phyloP scores from a whole-genome alignment of 2,797 vertebrate genomes.

The Enteromius afrohamiltoni region DNA sequence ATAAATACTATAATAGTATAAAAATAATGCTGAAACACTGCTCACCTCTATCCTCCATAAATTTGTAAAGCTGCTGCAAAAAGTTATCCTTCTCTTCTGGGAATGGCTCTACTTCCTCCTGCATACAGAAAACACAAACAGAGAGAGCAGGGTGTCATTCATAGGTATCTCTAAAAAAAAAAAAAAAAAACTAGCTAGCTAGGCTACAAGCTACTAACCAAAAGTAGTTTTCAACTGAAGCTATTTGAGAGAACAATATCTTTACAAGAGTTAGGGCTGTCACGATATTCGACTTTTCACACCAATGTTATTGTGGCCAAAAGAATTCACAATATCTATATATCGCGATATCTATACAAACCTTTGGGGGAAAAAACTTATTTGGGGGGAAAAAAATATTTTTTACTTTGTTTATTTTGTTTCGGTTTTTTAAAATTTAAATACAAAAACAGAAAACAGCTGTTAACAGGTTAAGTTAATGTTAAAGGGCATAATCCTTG shows the following conservation, averaged over 20 bases:
- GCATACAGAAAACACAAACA: slow-evolving; percentile 51
- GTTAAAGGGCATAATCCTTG: too few relatives aligned
- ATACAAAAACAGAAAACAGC: too few relatives aligned
- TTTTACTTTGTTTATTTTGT: too few relatives aligned
- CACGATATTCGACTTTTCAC: too few relatives aligned
- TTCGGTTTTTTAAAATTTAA: too few relatives aligned
- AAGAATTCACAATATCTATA: too few relatives aligned
- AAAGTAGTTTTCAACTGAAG: background rate
- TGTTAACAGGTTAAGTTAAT: too few relatives aligned
- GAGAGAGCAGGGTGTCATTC: background rate
- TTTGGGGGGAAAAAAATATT: too few relatives aligned
- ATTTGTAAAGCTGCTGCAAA: slow-evolving; percentile 85
- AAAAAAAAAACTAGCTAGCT: background rate
- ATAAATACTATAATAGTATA: too few relatives aligned
- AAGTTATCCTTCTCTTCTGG: slow-evolving; percentile 84
- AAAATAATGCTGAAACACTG: background rate
- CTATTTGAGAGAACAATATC: background rate
- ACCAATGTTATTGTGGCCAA: too few relatives aligned
- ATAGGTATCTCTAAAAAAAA: background rate
- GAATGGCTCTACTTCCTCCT: slow-evolving; percentile 84
- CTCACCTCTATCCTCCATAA: slow-evolving; percentile 85
- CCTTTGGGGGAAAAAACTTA: too few relatives aligned
- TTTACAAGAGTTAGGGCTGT: background rate
- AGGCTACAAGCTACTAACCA: background rate
- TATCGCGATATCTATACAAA: too few relatives aligned